Base-by-base conservation (phyloP, 2,888 invertebrate genomes). In the Stenurella melanura region DNA sequence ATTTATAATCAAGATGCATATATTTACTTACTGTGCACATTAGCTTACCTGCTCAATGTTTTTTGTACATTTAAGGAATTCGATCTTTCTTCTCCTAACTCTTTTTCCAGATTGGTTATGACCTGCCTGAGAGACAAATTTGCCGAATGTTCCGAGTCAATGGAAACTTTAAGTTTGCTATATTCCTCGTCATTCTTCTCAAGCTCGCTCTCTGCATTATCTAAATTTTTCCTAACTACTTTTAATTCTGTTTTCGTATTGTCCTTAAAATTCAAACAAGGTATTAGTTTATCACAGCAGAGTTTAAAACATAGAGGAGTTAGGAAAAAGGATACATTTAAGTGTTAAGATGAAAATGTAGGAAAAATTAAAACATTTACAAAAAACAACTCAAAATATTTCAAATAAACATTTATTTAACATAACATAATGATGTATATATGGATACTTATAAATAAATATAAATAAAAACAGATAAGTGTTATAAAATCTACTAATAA, bases 111-210 rank as follows among this genome's bases (percentile, higher is more conserved):
- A 83, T 91, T 91, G n/a, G 91, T 90, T 68, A 92, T 87, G 77
- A 91, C 90, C 80, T 91, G 91, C 66, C 89, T 88, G 9, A 92
- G 84, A 1, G 91, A 90, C 83, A 86, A 88, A 82, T 91, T 92
- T 18, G 91, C 86, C 30, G 90, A 90, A 76, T 92, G 89, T 85
- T 93, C 93, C 26, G 91, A 91, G 78, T 93, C 92, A 18, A 92
- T 86, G 0, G 91, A 90, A 64, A 91, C 89, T 11, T 87, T 85
- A 68, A 93, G 84, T 77, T 91, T 91, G 77, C 88, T 89, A 82
- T 91, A 91, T 83, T 92, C 90, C 76, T 91, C 91, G 57, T 88
- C 90, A 69, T 91, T 85, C 70, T 89, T 90, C 84, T 91, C 90
- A 75, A 92, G 88, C 78, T 90, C 91, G 69, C 85, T 89, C 87